Conservation (phyloP, 2,888 invertebrate genomes). For the Amiota minor region DNA sequence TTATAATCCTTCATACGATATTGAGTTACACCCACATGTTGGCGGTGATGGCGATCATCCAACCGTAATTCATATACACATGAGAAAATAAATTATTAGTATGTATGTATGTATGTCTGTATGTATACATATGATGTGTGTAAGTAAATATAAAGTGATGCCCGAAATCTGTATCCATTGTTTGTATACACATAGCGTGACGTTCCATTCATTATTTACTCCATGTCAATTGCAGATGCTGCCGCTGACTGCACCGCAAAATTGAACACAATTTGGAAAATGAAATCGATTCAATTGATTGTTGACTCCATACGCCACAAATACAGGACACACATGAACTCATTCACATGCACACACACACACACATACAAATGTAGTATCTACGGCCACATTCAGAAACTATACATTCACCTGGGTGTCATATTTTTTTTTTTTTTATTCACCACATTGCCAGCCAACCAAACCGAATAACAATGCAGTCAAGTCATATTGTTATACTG, state of each 20-base stretch:
- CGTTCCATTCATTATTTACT: constrained; percentile 26
- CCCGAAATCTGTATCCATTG: constrained; percentile 19
- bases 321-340: constrained; percentile 22
- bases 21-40: no score
- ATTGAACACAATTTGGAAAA: constrained; percentile 68
- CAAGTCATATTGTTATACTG: constrained; percentile 22
- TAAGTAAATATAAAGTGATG: not conserved
- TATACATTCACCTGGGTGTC: constrained; percentile 26
- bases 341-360: not conserved
- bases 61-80: no score
- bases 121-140: no score
- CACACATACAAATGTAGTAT: constrained; percentile 27
- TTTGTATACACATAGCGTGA: not conserved
- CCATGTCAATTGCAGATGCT: constrained; percentile 27
- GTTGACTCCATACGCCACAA: constrained; percentile 62
- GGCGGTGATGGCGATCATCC: no score
- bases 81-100: no score
- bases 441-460: constrained; percentile 44
- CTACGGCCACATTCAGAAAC: constrained; percentile 25
- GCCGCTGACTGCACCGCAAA: constrained; percentile 64
- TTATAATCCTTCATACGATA: no score
- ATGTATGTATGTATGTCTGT: no score
- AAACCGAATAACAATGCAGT: constrained; percentile 46
- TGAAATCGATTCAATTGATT: constrained; percentile 68
- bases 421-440: constrained; percentile 22